Conservation (phyloP, 2,113 vertebrate genomes). For the Camarhynchus parvulus region DNA sequence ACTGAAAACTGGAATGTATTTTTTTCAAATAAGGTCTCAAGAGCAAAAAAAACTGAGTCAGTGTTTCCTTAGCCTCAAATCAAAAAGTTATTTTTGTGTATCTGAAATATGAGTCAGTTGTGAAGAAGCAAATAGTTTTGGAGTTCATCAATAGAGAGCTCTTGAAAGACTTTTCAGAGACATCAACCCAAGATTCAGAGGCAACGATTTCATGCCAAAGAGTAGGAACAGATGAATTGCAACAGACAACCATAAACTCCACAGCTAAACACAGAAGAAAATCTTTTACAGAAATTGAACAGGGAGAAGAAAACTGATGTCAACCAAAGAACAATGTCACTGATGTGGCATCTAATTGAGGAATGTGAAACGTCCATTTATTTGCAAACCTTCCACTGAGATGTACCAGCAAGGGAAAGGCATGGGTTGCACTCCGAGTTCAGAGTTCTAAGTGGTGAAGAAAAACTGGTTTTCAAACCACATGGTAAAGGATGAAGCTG, state of each 20-base stretch:
- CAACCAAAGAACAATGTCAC: background rate
- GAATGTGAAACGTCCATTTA: background rate
- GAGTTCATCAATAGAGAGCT: background rate
- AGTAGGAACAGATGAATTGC: background rate
- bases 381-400: background rate
- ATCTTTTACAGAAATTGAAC: background rate
- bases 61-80: background rate
- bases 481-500: background rate
- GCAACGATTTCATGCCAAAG: background rate
- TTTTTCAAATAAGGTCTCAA: background rate
- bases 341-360: background rate
- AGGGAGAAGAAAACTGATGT: background rate
- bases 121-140: background rate
- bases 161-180: background rate
- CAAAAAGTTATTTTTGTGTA: background rate
- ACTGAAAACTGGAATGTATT: background rate
- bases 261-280: background rate
- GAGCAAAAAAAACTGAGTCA: background rate
- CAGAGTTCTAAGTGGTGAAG: background rate
- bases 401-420: background rate
- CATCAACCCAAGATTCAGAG: rapidly evolving
- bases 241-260: background rate
- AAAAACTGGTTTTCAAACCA: background rate
- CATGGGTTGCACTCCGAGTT: background rate
- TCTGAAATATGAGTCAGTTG: background rate